phyloP scores from a whole-genome alignment of 2,888 invertebrate genomes.

The Eristalis intricaria region DNA sequence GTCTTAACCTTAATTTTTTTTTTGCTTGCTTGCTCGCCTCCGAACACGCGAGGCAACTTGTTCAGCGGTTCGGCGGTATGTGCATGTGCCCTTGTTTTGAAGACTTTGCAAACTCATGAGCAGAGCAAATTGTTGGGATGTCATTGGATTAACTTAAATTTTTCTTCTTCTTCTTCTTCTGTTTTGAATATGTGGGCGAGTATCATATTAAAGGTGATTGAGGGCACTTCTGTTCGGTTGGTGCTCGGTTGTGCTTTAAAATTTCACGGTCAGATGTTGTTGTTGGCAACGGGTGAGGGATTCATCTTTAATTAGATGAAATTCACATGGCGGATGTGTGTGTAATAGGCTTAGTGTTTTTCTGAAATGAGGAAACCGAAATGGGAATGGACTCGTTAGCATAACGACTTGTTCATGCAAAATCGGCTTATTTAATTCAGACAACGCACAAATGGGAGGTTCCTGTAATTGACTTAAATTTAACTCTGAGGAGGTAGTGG shows the following conservation, averaged over 20 bases:
- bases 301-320: not conserved
- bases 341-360: not conserved
- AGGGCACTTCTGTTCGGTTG: not conserved
- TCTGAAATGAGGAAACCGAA: not conserved
- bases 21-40: not conserved
- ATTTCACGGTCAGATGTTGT: not conserved
- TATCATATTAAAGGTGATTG: not conserved
- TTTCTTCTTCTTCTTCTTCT: not conserved
- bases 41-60: conserved; percentile 45
- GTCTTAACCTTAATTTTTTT: conserved; percentile 67
- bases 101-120: conserved; percentile 6
- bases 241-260: not conserved
- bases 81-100: not conserved
- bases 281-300: not conserved
- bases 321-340: not conserved
- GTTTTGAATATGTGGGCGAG: not conserved
- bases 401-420: not conserved
- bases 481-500: not conserved
- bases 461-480: not conserved
- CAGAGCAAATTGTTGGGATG: conserved; percentile 31
- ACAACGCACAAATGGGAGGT: not conserved
- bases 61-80: not conserved
- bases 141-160: conserved; percentile 16
- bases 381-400: not conserved
- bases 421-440: not conserved